Base-by-base conservation (phyloP, 2,113 vertebrate genomes). In the Brachyistius frenatus region DNA sequence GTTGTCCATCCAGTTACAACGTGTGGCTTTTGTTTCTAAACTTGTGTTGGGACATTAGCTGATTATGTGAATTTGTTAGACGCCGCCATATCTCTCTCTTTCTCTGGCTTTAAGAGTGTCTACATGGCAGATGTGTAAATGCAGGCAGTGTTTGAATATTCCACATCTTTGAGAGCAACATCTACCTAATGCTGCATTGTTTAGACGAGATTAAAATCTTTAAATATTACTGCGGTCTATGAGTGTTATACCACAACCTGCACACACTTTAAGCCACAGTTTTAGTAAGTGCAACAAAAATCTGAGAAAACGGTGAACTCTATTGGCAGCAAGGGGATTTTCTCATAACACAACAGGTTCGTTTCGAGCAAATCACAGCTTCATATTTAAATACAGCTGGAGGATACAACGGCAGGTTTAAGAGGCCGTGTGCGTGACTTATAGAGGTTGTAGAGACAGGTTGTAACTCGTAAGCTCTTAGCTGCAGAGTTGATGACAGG, bases 251-350 rank as follows among this genome's bases (percentile, higher is more conserved):
- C 56, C 15, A 15, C 47, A 32, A 52, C 37, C 49, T 61, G 9
- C 50, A 32, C 13, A 7, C 15, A 13, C 6, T 39, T 32, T 31
- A n/a, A 39, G n/a, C 14, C 33, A 39, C 35, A 16, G 1, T 5
- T 33, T 8, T 8, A 31, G 15, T 3, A 44, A 6, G 10, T 46
- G 8, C 2, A n/a, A 10, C 15, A 31, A n/a, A 5, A 10, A 58
- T 49, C 13, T 9, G 1, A 31, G 37, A 52, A 53, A 77, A 35
- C 39, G 63, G 16, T 3, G 69, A 35, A 77, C 60, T 78, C 60
- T 66, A 70, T 64, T 78, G 77, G 55, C 15, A 46, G 1, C 3
- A 54, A 36, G 46, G 0, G 16, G 3, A 66, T 32, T 36, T 16
- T 5, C 8, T 30, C 14, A 53, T 13, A n/a, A 44, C 30, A 53